Base-by-base conservation (phyloP, 2,797 vertebrate genomes). In the Sternarchorhynchus goeldii region DNA sequence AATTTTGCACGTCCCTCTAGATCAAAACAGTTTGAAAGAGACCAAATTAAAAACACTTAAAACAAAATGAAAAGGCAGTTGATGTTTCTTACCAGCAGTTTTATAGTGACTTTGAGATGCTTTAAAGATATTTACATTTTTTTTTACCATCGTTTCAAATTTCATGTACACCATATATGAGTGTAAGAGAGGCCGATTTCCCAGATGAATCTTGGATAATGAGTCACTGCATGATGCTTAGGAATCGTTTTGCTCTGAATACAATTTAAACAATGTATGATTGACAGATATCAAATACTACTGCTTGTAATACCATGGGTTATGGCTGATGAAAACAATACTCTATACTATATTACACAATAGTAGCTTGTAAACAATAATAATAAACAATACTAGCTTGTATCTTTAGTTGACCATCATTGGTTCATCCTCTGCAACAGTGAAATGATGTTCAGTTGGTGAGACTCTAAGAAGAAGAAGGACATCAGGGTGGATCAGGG, bases 191-290 rank as follows among this genome's bases (percentile, higher is more conserved):
- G 81, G 78, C 32, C 79, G 57, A 2, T 82, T 82, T 39, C 76
- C 80, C 31, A 18, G 0, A 83, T 81, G 39, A 56, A 73, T 3
- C 75, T 73, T 4, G 75, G 59, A 60, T 77, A 85, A 14, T 73
- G 71, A 21, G 78, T 79, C 82, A 85, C 83, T 17, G 80, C 39
- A 18, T 84, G 32, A 73, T 81, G 75, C 5, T 78, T 83, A 2
- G 21, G 21, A 58, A 86, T 79, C n/a, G 6, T 21, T 81, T n/a
- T 5, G 2, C 2, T 74, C 45, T 20, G 75, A 64, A 18, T 73
- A 84, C 0, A 75, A 57, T 41, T 79, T 83, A 7, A 82, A 87
- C 67, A 77, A 63, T 53, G 50, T 77, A 17, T 73, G 50, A 17
- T 86, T 68, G 12, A 74, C 69, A 53, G 5, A 67, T 29, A 80